A percentile compares a stretch with the other conserved stretches of the same genome.
Conservation (phyloP, 2,113 vertebrate genomes). For the Leiothrix lutea region DNA sequence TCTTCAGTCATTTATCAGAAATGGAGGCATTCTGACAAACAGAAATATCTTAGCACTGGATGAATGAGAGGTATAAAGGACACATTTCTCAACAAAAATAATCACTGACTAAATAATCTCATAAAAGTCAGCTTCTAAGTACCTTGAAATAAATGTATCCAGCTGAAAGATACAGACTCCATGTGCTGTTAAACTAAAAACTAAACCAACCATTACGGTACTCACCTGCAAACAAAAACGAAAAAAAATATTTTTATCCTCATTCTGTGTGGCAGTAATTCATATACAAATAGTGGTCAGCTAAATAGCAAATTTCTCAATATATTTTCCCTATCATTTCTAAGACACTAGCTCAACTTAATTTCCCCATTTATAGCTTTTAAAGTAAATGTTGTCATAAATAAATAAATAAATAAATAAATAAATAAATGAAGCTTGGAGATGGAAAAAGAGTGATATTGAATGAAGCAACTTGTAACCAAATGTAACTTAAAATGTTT, state of each 20-base stretch:
- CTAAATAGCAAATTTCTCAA: neutral
- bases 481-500: neutral
- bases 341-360: neutral
- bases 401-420: neutral
- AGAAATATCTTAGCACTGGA: conserved; percentile 81
- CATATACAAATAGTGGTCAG: neutral
- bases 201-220: conserved; percentile 50
- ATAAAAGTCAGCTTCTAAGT: conserved; percentile 82
- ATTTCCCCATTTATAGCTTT: neutral
- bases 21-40: conserved; percentile 82
- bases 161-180: conserved; percentile 66
- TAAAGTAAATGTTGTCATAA: neutral
- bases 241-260: neutral
- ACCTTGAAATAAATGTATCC: conserved; percentile 77
- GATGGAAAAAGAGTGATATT: neutral
- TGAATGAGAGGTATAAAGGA: conserved; percentile 84
- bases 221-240: conserved; percentile 3
- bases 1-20: conserved; percentile 97
- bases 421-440: neutral
- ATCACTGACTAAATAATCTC: conserved; percentile 81
- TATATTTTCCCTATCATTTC: neutral
- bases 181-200: conserved; percentile 65
- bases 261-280: neutral
- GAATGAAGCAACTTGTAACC: neutral
- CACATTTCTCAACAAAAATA: conserved; percentile 84